Percentiles rank a stretch among this genome's conserved stretches.
These are phyloP conservation scores for Oreochromis aureus DNA, from an alignment of 2,113 vertebrate species.

Conservation along the genomic window DNA sequence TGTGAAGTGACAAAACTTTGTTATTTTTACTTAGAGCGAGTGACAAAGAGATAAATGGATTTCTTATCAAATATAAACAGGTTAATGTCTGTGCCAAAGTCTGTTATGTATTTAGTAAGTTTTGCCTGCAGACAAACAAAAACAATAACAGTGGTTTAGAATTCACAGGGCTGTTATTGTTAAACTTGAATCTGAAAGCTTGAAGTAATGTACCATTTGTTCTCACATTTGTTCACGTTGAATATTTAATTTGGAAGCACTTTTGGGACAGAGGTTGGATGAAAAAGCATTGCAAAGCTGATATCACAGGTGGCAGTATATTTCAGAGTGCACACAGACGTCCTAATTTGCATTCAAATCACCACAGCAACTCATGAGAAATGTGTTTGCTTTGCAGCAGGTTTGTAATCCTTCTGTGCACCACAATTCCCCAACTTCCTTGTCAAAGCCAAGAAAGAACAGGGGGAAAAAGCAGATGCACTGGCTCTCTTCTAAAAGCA, in stretches of 20 bases:
- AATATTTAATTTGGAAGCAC: constrained; percentile 12
- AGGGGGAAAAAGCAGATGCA: neutral
- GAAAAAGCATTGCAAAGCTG: constrained; percentile 10
- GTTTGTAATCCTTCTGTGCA: constrained; percentile 42
- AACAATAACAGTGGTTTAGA: neutral
- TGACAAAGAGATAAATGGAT: neutral
- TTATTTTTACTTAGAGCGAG: neutral
- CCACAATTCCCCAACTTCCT: constrained; percentile 22
- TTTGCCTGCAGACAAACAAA: neutral
- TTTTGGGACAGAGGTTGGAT: neutral
- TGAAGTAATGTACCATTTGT: constrained; percentile 3
- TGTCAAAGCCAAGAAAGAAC: constrained; percentile 23
- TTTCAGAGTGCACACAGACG: neutral
- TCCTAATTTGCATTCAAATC: constrained; percentile 38
- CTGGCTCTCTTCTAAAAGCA: constrained; percentile 6
- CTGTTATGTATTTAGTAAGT: neutral
- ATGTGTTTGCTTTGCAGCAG: constrained; percentile 31
- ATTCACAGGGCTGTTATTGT: neutral
- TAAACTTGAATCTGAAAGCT: neutral
- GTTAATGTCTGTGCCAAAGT: neutral
- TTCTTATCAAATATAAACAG: constrained; percentile 10
- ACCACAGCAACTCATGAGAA: constrained; percentile 13
- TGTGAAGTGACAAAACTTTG: neutral
- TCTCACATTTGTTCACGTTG: neutral
- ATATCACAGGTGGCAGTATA: constrained; percentile 26